Conservation (phyloP, 2,113 vertebrate genomes). For the Nestor notabilis region DNA sequence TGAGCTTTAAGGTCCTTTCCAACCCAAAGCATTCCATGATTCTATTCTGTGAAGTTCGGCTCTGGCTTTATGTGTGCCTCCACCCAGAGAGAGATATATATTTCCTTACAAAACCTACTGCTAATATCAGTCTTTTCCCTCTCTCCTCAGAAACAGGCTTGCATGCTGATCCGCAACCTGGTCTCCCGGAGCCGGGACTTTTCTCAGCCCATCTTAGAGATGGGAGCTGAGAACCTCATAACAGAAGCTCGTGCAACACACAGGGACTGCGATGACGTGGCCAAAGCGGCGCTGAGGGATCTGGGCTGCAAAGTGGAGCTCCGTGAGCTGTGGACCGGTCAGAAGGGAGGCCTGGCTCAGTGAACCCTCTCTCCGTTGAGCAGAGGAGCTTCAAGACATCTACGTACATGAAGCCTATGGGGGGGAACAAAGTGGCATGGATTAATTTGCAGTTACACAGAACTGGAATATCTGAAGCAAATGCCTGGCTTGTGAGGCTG, state of each 20-base stretch:
- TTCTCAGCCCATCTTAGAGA: conserved; percentile 85
- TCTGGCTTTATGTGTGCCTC: background rate
- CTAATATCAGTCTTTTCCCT: background rate
- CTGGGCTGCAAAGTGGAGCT: conserved; percentile 92
- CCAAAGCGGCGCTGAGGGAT: conserved; percentile 89
- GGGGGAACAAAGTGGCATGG: background rate
- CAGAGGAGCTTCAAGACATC: rapidly evolving
- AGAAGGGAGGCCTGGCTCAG: conserved; percentile 84
- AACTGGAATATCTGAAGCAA: background rate
- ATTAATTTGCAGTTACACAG: background rate
- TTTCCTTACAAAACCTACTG: rapidly evolving
- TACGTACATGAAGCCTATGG: rapidly evolving
- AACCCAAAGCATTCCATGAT: background rate
- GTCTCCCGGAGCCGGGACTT: conserved; percentile 82
- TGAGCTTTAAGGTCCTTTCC: background rate
- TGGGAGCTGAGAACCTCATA: conserved; percentile 93
- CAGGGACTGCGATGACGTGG: conserved; percentile 85
- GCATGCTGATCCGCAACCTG: conserved; percentile 93
- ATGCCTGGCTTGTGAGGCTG: background rate
- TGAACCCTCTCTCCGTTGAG: background rate
- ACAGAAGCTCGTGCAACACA: conserved; percentile 80
- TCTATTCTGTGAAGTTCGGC: background rate
- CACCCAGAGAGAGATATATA: background rate
- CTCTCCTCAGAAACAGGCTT: conserved; percentile 86
- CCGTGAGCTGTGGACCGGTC: conserved; percentile 92